Conservation (phyloP, 2,888 invertebrate genomes). For the Tenthredo distinguenda region DNA sequence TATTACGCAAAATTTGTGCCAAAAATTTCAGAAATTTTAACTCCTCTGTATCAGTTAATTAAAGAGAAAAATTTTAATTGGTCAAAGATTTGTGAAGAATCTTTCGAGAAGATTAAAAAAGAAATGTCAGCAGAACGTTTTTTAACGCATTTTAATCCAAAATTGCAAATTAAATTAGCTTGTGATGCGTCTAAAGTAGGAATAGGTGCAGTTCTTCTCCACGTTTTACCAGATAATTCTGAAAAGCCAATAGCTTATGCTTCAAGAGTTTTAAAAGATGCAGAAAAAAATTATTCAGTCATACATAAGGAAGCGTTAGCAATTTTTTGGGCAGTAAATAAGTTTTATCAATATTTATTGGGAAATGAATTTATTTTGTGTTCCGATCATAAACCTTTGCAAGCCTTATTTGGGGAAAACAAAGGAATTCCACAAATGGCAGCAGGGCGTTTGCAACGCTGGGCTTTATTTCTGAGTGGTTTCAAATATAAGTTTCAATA, state of each 20-base stretch:
- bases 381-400: conserved; percentile 70
- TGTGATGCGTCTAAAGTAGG: conserved; percentile 64
- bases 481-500: conserved; percentile 62
- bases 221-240: conserved; percentile 62
- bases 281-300: conserved; percentile 70
- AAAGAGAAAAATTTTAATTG: conserved; percentile 64
- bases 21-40: conserved; percentile 63
- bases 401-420: conserved; percentile 64
- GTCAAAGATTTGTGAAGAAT: conserved; percentile 63
- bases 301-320: conserved; percentile 70
- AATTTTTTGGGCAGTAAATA: conserved; percentile 69
- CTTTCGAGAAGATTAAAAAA: conserved; percentile 67
- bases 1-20: conserved; percentile 73
- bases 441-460: conserved; percentile 64
- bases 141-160: conserved; percentile 61
- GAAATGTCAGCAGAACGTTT: conserved; percentile 57
- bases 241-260: conserved; percentile 67
- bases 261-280: conserved; percentile 64
- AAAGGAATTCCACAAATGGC: conserved; percentile 62
- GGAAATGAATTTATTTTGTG: conserved; percentile 66
- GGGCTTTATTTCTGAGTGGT: conserved; percentile 65
- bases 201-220: conserved; percentile 66
- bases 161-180: conserved; percentile 58
- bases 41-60: conserved; percentile 67
- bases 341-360: conserved; percentile 71